phyloP scores from a whole-genome alignment of 64 coral and sea anemone genomes.

The Porites australiensis region DNA sequence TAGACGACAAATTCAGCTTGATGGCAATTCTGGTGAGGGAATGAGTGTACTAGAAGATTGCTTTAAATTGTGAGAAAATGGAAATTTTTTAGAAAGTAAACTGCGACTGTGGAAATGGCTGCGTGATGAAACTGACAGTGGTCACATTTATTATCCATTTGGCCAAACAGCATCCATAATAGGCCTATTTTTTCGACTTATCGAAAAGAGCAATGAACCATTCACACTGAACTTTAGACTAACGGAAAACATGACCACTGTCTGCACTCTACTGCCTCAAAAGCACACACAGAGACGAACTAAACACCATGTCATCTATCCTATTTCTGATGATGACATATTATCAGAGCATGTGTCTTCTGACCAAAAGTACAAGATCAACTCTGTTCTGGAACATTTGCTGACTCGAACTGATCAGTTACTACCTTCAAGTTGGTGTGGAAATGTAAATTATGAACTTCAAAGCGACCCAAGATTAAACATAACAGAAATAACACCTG shows the following conservation, averaged over 20 bases:
- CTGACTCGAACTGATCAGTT: too few relatives aligned
- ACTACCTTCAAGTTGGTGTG: too few relatives aligned
- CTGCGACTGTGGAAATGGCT: constrained; percentile 5
- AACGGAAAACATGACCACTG: constrained; percentile 21
- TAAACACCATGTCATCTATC: constrained; percentile 32
- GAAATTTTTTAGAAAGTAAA: constrained; percentile 2
- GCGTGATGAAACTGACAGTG: constrained; percentile 11
- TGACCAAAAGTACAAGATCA: too few relatives aligned
- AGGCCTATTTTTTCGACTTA: constrained; percentile 16
- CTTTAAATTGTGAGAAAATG: constrained; percentile 35
- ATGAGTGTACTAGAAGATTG: constrained; percentile 30
- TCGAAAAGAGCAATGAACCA: constrained; percentile 16
- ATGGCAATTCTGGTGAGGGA: not conserved
- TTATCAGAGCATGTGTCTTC: too few relatives aligned
- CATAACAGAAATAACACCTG: not conserved
- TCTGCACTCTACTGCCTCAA: constrained; percentile 21
- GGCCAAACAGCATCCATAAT: constrained; percentile 3
- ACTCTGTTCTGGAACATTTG: too few relatives aligned
- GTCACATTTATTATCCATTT: constrained; percentile 33
- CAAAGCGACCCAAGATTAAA: not conserved
- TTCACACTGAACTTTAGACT: constrained; percentile 27
- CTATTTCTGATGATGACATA: constrained; percentile 25
- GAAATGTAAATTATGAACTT: too few relatives aligned
- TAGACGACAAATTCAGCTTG: constrained; percentile 1
- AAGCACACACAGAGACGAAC: not conserved